A percentile compares a stretch with the other conserved stretches of the same genome.
These are phyloP conservation scores for Drosophila subsilvestris DNA, from an alignment of 2,888 invertebrate species.

Conservation along the genomic window DNA sequence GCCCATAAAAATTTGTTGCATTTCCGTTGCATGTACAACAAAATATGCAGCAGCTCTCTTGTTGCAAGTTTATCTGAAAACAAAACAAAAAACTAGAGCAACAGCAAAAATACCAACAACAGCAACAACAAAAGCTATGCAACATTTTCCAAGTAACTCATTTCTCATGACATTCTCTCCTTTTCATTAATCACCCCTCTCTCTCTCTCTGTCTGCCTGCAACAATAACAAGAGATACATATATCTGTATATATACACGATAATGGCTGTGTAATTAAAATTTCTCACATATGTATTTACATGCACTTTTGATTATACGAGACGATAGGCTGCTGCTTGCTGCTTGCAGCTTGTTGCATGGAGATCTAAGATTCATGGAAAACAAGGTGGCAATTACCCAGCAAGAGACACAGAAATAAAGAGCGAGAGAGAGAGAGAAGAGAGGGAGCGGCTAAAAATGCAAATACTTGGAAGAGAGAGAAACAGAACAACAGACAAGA, in stretches of 20 bases:
- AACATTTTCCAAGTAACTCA: constrained; percentile 69
- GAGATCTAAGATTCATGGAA: constrained; percentile 63
- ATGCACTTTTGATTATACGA: constrained; percentile 61
- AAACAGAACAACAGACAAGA: constrained; percentile 14
- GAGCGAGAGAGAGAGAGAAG: constrained; percentile 8
- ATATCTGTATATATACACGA: constrained; percentile 42
- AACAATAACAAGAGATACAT: constrained; percentile 37
- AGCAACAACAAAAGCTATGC: constrained; percentile 40
- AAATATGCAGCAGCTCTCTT: constrained; percentile 37
- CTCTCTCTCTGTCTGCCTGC: background rate
- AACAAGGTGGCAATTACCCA: constrained; percentile 74
- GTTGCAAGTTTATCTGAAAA: constrained; percentile 13
- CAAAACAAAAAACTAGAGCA: constrained; percentile 36
- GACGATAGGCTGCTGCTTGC: constrained; percentile 18
- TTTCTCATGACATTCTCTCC: constrained; percentile 68
- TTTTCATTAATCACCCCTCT: constrained; percentile 67
- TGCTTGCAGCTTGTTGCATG: constrained; percentile 19
- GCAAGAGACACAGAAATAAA: too few species aligned
- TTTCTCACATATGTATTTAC: constrained; percentile 65
- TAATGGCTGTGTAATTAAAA: constrained; percentile 67
- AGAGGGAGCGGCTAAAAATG: constrained; percentile 19
- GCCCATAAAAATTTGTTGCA: constrained; percentile 72
- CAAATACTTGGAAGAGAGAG: constrained; percentile 35
- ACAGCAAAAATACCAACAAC: constrained; percentile 5
- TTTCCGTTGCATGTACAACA: constrained; percentile 74